A percentile compares a stretch with the other conserved stretches of the same genome.
These are phyloP conservation scores for Augochlora pura DNA, from an alignment of 1,140 invertebrate genomes.

Conservation along the genomic window DNA sequence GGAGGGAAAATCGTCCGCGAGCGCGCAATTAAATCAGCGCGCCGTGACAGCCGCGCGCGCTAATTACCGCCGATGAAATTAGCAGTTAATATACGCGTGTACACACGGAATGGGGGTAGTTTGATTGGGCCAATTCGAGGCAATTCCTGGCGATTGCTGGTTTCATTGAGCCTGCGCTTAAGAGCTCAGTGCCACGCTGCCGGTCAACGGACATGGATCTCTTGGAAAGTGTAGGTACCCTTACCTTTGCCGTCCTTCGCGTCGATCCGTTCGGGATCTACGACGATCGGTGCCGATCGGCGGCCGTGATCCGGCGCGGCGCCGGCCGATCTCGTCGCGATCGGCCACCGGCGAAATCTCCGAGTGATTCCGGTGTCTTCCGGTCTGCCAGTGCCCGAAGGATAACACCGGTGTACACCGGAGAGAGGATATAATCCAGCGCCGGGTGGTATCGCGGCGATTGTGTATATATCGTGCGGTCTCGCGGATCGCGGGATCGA, in stretches of 20 bases:
- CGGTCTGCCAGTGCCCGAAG: too few species aligned
- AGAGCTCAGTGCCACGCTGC: slow-evolving; percentile 77
- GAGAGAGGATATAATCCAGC: too few species aligned
- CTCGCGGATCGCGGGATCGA: too few species aligned
- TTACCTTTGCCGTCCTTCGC: slow-evolving; percentile 56
- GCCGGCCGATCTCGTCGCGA: background rate
- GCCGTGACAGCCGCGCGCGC: slow-evolving; percentile 54
- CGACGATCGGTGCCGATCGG: background rate
- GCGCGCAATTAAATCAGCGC: slow-evolving; percentile 54
- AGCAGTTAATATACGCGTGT: slow-evolving; percentile 79
- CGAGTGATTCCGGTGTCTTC: too few species aligned
- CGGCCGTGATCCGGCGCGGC: background rate
- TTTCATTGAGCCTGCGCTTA: slow-evolving; percentile 79
- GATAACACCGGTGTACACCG: too few species aligned
- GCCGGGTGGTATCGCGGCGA: too few species aligned
- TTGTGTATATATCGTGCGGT: too few species aligned
- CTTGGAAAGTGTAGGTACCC: slow-evolving; percentile 56
- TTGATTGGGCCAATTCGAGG: slow-evolving; percentile 81
- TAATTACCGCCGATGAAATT: slow-evolving; percentile 79
- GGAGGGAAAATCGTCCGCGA: slow-evolving; percentile 27
- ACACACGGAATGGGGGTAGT: slow-evolving; percentile 80
- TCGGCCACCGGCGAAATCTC: background rate
- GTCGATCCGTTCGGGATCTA: background rate
- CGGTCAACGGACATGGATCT: slow-evolving; percentile 77
- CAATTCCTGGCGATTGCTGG: slow-evolving; percentile 81